phyloP scores from a whole-genome alignment of 2,888 invertebrate genomes.

The Luffia ferchaultella region DNA sequence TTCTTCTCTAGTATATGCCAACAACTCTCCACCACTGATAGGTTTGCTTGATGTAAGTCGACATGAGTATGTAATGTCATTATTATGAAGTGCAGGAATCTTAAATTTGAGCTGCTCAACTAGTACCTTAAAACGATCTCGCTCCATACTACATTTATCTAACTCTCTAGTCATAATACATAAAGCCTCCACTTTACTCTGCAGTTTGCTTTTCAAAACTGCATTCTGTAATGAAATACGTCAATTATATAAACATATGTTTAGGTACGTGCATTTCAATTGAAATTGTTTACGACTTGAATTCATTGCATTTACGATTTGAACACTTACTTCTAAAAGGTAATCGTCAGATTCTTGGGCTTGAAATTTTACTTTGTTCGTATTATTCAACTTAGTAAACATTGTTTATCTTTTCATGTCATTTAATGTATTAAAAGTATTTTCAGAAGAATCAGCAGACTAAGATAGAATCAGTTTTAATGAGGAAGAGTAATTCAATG shows the following conservation, averaged over 20 bases:
- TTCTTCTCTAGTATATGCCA: constrained; percentile 66
- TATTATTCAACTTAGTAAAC: constrained; percentile 29
- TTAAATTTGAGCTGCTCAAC: constrained; percentile 77
- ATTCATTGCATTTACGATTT: background rate
- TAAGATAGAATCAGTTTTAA: too few species aligned
- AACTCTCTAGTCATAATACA: constrained; percentile 80
- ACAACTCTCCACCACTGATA: constrained; percentile 63
- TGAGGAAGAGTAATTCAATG: too few species aligned
- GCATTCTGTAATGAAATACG: constrained; percentile 52
- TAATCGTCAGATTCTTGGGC: constrained; percentile 54
- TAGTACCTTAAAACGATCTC: constrained; percentile 82
- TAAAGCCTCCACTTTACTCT: constrained; percentile 84
- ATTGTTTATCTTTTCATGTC: too few species aligned
- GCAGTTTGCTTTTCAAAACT: constrained; percentile 74
- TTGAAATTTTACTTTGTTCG: constrained; percentile 48
- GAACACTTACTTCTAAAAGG: constrained; percentile 40
- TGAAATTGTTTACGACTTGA: background rate
- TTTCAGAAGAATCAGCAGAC: too few species aligned
- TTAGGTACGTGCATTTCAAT: background rate
- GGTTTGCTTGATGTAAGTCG: constrained; percentile 44
- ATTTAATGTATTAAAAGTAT: too few species aligned
- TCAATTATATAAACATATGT: background rate
- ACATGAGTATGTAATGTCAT: constrained; percentile 25
- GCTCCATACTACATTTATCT: constrained; percentile 79
- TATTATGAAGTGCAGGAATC: constrained; percentile 23